A percentile compares a stretch with the other conserved stretches of the same genome.
Evolutionary conservation across 2,888 invertebrate species (phyloP).

Genomic region (Cosmopolites sordidus): DNA sequence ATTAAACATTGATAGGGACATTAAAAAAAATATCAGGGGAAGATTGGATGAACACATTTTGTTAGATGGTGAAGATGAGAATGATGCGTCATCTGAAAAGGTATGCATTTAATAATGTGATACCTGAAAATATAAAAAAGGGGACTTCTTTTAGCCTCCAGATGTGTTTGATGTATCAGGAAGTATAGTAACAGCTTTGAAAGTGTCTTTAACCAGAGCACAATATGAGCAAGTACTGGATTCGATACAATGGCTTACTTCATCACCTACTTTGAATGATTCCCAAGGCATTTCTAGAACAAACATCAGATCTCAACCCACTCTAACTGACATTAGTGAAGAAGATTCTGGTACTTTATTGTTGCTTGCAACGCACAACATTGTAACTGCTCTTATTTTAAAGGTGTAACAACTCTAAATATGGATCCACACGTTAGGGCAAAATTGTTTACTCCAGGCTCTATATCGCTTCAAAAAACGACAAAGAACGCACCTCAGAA

Average conservation of each 20-base stretch:
- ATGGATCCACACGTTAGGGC: slow-evolving; percentile 63
- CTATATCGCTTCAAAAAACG: slow-evolving; percentile 10
- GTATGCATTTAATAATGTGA: not conserved
- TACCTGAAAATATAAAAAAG: not conserved
- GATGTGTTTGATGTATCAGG: slow-evolving; percentile 60
- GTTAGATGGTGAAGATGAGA: slow-evolving; percentile 37
- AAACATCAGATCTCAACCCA: slow-evolving; percentile 32
- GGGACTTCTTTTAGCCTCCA: slow-evolving; percentile 8
- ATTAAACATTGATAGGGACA: slow-evolving; percentile 50
- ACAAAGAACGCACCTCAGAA: slow-evolving; percentile 14
- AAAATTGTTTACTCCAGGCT: slow-evolving; percentile 47
- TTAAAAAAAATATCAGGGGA: slow-evolving; percentile 33
- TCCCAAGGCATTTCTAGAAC: slow-evolving; percentile 37
- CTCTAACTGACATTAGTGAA: slow-evolving; percentile 45
- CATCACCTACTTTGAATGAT: slow-evolving; percentile 42
- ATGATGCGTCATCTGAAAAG: slow-evolving; percentile 8
- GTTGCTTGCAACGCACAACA: too few relatives aligned
- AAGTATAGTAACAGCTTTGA: slow-evolving; percentile 75
- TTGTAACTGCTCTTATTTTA: too few relatives aligned
- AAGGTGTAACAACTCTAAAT: slow-evolving; percentile 51
- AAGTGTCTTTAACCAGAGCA: slow-evolving; percentile 77
- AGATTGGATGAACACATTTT: slow-evolving; percentile 36
- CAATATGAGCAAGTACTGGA: slow-evolving; percentile 89
- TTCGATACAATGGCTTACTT: slow-evolving; percentile 53
- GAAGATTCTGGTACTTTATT: slow-evolving; percentile 45